Percentiles rank a stretch among this genome's conserved stretches.
Evolutionary conservation across 2,888 invertebrate genomes (phyloP).

Genomic region (Pollenia labialis): DNA sequence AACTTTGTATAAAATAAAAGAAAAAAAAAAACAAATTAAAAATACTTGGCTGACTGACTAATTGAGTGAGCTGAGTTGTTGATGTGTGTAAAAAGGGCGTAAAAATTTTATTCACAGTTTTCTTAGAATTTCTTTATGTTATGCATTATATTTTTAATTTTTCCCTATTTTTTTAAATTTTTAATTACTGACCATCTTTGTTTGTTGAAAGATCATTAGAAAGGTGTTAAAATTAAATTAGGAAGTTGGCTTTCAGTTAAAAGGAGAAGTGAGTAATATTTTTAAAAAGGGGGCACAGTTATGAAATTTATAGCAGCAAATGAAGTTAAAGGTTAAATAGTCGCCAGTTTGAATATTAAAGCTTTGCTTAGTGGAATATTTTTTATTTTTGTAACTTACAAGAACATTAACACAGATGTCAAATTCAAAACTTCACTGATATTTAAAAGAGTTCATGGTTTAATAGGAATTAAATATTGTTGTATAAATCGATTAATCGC

Average conservation of each 20-base stretch:
- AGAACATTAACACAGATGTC: background rate
- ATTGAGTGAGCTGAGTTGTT: background rate
- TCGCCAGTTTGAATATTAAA: background rate
- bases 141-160: conserved; percentile 51
- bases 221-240: conserved; percentile 41
- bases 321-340: background rate
- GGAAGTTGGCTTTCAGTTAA: background rate
- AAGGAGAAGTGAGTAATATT: background rate
- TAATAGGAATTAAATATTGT: no score
- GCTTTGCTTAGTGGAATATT: background rate
- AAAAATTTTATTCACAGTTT: conserved; percentile 21
- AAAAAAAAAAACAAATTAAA: background rate
- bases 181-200: conserved; percentile 63
- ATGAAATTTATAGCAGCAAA: background rate
- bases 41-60: conserved; percentile 25
- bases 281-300: background rate
- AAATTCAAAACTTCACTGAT: background rate
- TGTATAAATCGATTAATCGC: no score
- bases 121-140: conserved; percentile 56
- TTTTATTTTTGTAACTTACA: background rate
- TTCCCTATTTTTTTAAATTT: conserved; percentile 56
- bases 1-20: conserved; percentile 9
- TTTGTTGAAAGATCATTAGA: conserved; percentile 51
- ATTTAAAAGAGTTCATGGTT: no score
- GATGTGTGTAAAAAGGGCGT: conserved; percentile 58